Conservation (phyloP, 2,797 vertebrate species). For the Pseudopleuronectes americanus region DNA sequence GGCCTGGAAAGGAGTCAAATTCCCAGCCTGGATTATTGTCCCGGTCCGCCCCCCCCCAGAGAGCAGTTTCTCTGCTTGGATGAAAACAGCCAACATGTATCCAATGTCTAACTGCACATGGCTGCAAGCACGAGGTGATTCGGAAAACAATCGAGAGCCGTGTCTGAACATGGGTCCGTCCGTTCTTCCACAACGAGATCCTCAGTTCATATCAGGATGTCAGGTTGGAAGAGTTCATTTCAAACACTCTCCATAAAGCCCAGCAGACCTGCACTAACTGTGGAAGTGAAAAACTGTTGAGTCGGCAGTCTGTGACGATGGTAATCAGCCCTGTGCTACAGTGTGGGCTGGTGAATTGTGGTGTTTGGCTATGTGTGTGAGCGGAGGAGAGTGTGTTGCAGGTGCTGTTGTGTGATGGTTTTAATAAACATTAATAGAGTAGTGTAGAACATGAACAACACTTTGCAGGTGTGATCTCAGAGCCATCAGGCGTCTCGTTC, state of each 20-base stretch:
- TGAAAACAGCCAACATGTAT: neutral
- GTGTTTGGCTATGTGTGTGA: neutral
- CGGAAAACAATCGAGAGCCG: slow-evolving; percentile 24
- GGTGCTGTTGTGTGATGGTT: slow-evolving; percentile 7
- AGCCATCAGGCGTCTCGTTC: neutral
- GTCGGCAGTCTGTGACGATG: slow-evolving; percentile 63
- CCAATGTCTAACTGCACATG: slow-evolving; percentile 6
- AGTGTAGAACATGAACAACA: slow-evolving; percentile 2
- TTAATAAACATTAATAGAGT: slow-evolving; percentile 19
- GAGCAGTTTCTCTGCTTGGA: too few species aligned
- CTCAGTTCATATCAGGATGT: slow-evolving; percentile 25
- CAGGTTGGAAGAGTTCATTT: slow-evolving; percentile 31
- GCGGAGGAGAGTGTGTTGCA: neutral
- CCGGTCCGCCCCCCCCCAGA: too few species aligned
- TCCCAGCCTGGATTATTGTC: too few species aligned
- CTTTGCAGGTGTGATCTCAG: neutral
- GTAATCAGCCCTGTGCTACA: slow-evolving; percentile 64
- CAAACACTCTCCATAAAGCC: slow-evolving; percentile 43
- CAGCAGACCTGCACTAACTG: slow-evolving; percentile 53
- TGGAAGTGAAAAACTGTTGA: slow-evolving; percentile 64
- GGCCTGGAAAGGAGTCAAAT: too few species aligned
- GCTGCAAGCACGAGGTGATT: neutral
- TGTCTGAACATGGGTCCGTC: slow-evolving; percentile 7
- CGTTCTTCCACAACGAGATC: slow-evolving; percentile 6
- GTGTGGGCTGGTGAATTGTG: slow-evolving; percentile 35